phyloP scores from a whole-genome alignment of 2,113 vertebrate genomes.

The Pseudolaguvia tuberculata region DNA sequence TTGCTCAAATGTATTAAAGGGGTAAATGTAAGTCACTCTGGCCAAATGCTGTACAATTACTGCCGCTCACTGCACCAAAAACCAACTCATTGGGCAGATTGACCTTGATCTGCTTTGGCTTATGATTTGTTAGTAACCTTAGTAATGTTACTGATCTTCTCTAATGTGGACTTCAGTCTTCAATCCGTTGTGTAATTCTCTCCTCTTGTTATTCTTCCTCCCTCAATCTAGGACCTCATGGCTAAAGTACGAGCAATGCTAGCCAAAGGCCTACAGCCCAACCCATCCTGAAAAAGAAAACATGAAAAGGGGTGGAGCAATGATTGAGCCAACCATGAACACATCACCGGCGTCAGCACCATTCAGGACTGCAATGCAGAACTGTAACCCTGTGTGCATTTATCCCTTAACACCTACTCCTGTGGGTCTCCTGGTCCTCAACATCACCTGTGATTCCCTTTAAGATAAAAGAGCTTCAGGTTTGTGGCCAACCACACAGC shows the following conservation, averaged over 20 bases:
- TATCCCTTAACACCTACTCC: slow-evolving; percentile 26
- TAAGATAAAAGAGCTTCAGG: slow-evolving; percentile 3
- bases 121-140: no score
- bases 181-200: neutral
- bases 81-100: no score
- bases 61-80: no score
- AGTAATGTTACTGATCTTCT: no score
- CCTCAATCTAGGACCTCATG: slow-evolving; percentile 84
- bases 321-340: slow-evolving; percentile 14
- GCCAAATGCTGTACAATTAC: no score
- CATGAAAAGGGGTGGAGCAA: neutral
- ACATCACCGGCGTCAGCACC: slow-evolving; percentile 47
- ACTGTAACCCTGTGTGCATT: slow-evolving; percentile 24
- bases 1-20: no score
- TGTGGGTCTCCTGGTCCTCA: slow-evolving; percentile 26
- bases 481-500: slow-evolving; percentile 15
- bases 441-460: neutral
- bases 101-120: no score
- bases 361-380: slow-evolving; percentile 42
- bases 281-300: slow-evolving; percentile 74
- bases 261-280: slow-evolving; percentile 87
- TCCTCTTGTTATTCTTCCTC: neutral
- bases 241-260: slow-evolving; percentile 98
- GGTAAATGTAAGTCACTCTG: no score
- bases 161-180: no score